phyloP scores from a whole-genome alignment of 2,797 vertebrate species.

The Ctenopoma kingsleyae region DNA sequence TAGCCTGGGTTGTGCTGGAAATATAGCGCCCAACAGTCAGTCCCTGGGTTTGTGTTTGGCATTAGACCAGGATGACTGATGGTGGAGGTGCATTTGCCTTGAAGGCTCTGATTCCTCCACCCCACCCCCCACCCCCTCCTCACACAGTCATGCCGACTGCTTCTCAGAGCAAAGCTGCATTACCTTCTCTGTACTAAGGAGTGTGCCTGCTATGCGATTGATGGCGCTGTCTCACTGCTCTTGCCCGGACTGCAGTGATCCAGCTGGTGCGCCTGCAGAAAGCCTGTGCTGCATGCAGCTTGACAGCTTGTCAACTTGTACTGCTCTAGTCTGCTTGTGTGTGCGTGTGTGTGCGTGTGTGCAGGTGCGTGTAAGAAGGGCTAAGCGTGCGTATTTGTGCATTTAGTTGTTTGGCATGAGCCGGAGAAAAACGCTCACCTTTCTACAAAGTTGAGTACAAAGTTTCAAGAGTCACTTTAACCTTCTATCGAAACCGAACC shows the following conservation, averaged over 20 bases:
- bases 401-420: conserved; percentile 40
- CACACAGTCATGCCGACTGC: conserved; percentile 26
- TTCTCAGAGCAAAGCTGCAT: conserved; percentile 28
- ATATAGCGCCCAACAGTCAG: conserved; percentile 27
- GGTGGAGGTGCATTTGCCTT: conserved; percentile 38
- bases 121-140: background rate
- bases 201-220: conserved; percentile 74
- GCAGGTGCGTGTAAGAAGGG: background rate
- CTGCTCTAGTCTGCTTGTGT: background rate
- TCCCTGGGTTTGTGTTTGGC: conserved; percentile 30
- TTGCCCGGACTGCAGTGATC: conserved; percentile 68
- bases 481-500: background rate
- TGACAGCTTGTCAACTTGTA: conserved; percentile 59
- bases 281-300: conserved; percentile 52
- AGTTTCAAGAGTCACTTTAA: conserved; percentile 49
- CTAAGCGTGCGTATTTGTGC: conserved; percentile 39
- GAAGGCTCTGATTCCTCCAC: conserved; percentile 41
- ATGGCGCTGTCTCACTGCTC: conserved; percentile 86
- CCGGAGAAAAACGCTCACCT: background rate
- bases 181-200: conserved; percentile 27
- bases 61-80: conserved; percentile 52
- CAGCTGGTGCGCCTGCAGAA: conserved; percentile 58
- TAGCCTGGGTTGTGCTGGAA: background rate
- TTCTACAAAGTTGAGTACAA: conserved; percentile 32
- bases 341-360: background rate